Conservation (phyloP, 2,888 invertebrate species). For the Rhamnusium bicolor region DNA sequence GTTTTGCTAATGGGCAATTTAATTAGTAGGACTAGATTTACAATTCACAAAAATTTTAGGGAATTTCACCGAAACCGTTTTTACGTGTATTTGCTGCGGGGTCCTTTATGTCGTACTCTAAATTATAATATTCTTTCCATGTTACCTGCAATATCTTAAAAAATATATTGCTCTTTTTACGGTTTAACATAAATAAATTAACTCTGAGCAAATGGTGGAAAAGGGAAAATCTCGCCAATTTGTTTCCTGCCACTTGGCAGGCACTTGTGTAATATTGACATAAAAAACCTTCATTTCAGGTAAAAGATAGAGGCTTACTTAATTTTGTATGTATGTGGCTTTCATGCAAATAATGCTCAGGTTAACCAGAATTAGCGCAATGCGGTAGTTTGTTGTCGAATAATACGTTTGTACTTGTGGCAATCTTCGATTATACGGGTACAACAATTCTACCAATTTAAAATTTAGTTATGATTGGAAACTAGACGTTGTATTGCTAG, state of each 20-base stretch:
- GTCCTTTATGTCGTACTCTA: no score
- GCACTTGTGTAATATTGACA: not conserved
- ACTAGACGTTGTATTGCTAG: no score
- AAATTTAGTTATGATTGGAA: no score
- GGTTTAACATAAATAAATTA: not conserved
- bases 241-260: not conserved
- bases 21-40: no score
- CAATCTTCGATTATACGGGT: slow-evolving; percentile 1
- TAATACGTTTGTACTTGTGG: slow-evolving; percentile 36
- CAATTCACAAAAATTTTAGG: no score
- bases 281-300: not conserved
- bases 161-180: not conserved
- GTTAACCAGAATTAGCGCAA: slow-evolving; percentile 59
- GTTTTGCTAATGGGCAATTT: no score
- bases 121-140: no score
- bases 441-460: not conserved
- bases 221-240: not conserved
- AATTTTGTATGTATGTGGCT: slow-evolving; percentile 31
- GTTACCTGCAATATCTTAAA: no score
- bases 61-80: no score
- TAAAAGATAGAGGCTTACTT: not conserved
- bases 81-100: no score
- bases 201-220: not conserved
- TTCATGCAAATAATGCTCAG: slow-evolving; percentile 57
- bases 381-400: slow-evolving; percentile 57